A percentile compares a stretch with the other conserved stretches of the same genome.
phyloP scores from a whole-genome alignment of 2,888 invertebrate genomes.

The Meta bourneti region DNA sequence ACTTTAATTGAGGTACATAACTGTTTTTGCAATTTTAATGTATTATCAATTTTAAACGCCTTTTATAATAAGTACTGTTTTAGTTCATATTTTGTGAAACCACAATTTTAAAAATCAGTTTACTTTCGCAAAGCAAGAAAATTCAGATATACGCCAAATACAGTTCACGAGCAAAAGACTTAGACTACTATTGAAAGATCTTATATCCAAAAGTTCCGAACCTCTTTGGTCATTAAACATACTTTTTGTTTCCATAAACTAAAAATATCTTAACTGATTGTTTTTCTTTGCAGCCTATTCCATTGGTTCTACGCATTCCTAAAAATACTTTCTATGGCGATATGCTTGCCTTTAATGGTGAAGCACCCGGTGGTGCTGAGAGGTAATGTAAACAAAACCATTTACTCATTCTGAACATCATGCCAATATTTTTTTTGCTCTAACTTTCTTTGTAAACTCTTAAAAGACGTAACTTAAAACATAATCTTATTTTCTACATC shows the following conservation, averaged over 20 bases:
- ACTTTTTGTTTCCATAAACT: background rate
- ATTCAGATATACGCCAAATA: no score
- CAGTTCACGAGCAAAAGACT: no score
- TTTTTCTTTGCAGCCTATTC: conserved; percentile 58
- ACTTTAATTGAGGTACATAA: no score
- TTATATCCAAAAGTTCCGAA: no score
- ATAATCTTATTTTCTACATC: background rate
- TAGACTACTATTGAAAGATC: no score
- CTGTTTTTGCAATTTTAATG: no score
- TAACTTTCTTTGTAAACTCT: background rate
- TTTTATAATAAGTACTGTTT: no score
- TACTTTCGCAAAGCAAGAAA: no score
- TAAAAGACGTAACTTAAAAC: background rate
- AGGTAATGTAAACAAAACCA: conserved; percentile 47
- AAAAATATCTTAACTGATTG: background rate
- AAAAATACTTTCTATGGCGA: conserved; percentile 73
- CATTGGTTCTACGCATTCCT: conserved; percentile 70
- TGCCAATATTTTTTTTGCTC: background rate
- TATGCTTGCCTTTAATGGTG: conserved; percentile 53
- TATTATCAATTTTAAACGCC: no score
- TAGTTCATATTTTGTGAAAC: no score
- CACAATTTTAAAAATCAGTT: no score
- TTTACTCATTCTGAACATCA: background rate
- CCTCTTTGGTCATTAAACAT: no score
- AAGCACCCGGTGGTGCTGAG: conserved; percentile 63